A percentile compares a stretch with the other conserved stretches of the same genome.
Evolutionary conservation across 2,113 vertebrate species (phyloP).

Genomic region (Callocephalon fimbriatum): DNA sequence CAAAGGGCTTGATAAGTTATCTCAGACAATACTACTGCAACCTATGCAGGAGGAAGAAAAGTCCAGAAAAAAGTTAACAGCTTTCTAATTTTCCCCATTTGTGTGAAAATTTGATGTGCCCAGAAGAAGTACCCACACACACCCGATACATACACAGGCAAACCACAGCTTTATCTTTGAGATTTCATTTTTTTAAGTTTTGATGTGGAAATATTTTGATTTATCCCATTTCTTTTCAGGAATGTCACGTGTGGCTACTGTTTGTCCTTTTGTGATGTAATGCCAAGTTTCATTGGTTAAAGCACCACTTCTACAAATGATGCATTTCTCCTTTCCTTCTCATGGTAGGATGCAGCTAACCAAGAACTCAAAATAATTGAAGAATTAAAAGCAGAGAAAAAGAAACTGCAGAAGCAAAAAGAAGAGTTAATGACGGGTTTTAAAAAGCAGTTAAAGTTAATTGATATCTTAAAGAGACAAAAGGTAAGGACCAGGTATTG

Average conservation of each 20-base stretch:
- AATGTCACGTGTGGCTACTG: not conserved
- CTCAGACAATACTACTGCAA: not conserved
- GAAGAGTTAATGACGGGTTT: conserved; percentile 89
- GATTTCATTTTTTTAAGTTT: not conserved
- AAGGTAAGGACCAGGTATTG: conserved; percentile 79
- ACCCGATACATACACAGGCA: not conserved
- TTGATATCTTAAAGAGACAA: conserved; percentile 94
- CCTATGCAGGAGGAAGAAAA: not conserved
- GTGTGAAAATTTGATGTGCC: not conserved
- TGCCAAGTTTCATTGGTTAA: not conserved
- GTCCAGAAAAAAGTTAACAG: not conserved
- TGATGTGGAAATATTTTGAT: not conserved
- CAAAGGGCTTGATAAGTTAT: not conserved
- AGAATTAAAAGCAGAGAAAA: conserved; percentile 89
- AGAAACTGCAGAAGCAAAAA: conserved; percentile 93
- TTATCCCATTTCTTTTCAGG: not conserved
- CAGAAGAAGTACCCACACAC: not conserved
- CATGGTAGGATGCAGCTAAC: conserved; percentile 80
- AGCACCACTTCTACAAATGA: not conserved
- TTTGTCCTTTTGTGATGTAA: not conserved
- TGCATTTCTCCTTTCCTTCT: not conserved
- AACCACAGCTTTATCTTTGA: not conserved
- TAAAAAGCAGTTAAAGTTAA: conserved; percentile 94
- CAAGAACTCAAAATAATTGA: conserved; percentile 89
- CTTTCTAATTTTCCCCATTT: not conserved